phyloP scores from a whole-genome alignment of 2,888 invertebrate species.

The Smittia sp. region DNA sequence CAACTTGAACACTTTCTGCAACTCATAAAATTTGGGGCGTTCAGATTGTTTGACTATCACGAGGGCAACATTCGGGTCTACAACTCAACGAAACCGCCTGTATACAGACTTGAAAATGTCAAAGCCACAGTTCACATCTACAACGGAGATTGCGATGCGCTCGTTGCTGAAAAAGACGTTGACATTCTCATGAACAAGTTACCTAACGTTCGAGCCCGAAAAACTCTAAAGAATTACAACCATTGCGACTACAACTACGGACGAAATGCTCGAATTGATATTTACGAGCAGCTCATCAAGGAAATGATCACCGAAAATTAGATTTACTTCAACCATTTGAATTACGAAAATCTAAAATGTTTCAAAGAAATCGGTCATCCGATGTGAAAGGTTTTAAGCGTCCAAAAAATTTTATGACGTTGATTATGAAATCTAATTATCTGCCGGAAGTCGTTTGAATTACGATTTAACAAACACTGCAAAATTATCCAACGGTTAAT shows the following conservation, averaged over 20 bases:
- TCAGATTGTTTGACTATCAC: neutral
- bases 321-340: too few species aligned
- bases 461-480: too few species aligned
- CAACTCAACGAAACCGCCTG: neutral
- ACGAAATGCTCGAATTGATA: neutral
- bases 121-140: neutral
- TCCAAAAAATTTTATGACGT: too few species aligned
- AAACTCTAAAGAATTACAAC: neutral
- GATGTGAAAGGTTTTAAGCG: too few species aligned
- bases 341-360: too few species aligned
- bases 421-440: too few species aligned
- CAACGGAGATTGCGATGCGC: neutral
- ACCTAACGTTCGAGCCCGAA: neutral
- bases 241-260: neutral
- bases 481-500: too few species aligned
- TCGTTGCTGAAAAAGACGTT: neutral
- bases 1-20: constrained; percentile 16
- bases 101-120: neutral
- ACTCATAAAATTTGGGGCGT: neutral
- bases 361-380: too few species aligned
- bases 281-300: too few species aligned
- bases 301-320: too few species aligned
- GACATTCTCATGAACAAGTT: neutral
- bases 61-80: neutral
- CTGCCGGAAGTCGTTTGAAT: too few species aligned